These are phyloP conservation scores for Rhabdomys dilectus DNA, from an alignment of 2,113 vertebrate genomes.

Conservation along the genomic window DNA sequence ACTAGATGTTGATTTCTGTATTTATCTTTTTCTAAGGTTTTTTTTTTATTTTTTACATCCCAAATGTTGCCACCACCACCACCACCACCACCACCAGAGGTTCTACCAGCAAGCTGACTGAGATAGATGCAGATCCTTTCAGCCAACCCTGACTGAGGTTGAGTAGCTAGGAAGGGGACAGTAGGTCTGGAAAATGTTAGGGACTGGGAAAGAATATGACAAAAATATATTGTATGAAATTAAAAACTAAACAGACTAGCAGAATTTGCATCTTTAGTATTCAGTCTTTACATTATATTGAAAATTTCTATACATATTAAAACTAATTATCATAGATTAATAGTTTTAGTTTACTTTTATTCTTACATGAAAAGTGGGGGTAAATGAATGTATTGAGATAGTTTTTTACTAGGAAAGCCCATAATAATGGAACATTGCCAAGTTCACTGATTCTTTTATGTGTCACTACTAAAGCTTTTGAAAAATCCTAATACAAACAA, in stretches of 20 bases:
- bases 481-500: background rate
- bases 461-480: background rate
- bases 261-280: constrained; percentile 39
- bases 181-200: background rate
- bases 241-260: background rate
- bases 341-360: constrained; percentile 46
- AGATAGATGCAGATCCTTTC: too few species aligned
- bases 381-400: background rate
- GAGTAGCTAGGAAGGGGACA: too few species aligned
- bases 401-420: constrained; percentile 6
- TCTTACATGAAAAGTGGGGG: background rate
- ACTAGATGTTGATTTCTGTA: too few species aligned
- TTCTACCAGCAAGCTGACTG: too few species aligned
- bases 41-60: too few species aligned
- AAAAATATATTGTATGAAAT: background rate
- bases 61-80: too few species aligned
- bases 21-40: background rate
- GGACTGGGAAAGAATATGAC: background rate
- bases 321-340: background rate
- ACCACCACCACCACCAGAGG: too few species aligned
- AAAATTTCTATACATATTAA: background rate
- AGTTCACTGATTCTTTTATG: background rate
- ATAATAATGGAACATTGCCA: background rate
- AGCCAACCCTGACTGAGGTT: too few species aligned
- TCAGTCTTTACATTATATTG: background rate